Conservation (phyloP, 2,797 vertebrate genomes). For the Chanos chanos region DNA sequence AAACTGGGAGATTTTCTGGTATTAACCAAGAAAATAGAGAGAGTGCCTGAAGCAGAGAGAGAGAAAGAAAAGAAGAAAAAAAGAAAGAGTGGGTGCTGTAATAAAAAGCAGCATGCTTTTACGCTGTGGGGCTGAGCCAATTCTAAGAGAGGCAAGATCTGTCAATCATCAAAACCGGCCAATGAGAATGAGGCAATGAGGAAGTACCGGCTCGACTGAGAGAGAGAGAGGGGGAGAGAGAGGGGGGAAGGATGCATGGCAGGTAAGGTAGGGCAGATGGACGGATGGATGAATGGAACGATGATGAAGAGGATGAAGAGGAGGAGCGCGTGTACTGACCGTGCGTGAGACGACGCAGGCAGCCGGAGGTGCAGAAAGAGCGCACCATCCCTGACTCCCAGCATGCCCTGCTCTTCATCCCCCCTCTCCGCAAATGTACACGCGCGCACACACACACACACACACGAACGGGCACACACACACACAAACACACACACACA, state of each 20-base stretch:
- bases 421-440: conserved; percentile 57
- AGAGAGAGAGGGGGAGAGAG: background rate
- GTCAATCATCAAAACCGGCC: no score
- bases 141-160: no score
- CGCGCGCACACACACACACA: conserved; percentile 49
- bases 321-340: conserved; percentile 74
- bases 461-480: conserved; percentile 51
- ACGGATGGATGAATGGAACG: conserved; percentile 48
- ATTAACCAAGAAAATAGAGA: no score
- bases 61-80: background rate
- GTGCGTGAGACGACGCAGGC: conserved; percentile 88
- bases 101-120: no score
- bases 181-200: conserved; percentile 42
- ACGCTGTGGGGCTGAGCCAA: no score
- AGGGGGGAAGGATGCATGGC: conserved; percentile 31
- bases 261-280: conserved; percentile 44
- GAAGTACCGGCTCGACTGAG: background rate
- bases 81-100: conserved; percentile 22
- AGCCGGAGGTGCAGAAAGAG: conserved; percentile 90
- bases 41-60: background rate
- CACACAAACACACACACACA: conserved; percentile 50
- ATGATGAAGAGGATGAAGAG: conserved; percentile 46
- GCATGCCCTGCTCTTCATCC: conserved; percentile 95
- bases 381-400: conserved; percentile 85
- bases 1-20: no score